Percentiles rank a stretch among this genome's conserved stretches.
Evolutionary conservation across 2,797 vertebrate genomes (phyloP).

Genomic region (Hylomyscus alleni): DNA sequence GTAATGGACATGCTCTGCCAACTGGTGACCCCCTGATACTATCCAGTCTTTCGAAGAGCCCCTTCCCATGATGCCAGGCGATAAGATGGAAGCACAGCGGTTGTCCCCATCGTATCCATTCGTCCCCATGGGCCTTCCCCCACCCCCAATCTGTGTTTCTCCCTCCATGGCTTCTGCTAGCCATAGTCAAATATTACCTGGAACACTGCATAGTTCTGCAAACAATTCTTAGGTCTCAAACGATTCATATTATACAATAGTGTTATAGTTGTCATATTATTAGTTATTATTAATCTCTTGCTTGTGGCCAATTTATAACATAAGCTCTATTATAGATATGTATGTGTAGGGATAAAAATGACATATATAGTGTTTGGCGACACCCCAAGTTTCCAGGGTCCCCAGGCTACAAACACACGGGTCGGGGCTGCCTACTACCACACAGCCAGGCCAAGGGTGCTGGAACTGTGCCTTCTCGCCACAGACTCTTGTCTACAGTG

Average conservation of each 20-base stretch:
- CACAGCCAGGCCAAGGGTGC: not conserved
- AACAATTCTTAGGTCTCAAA: not conserved
- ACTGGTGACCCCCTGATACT: fast-evolving
- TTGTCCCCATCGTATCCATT: not conserved
- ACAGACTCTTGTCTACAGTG: too few relatives aligned
- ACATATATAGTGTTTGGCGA: not conserved
- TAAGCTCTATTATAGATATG: not conserved
- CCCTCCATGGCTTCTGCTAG: not conserved
- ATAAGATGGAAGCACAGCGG: not conserved
- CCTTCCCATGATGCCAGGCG: not conserved
- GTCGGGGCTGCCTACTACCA: not conserved
- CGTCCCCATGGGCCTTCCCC: not conserved
- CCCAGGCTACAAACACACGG: not conserved
- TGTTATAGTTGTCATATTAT: not conserved
- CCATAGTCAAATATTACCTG: not conserved
- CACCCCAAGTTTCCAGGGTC: not conserved
- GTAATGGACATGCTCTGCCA: not conserved
- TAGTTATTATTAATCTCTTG: not conserved
- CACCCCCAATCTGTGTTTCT: not conserved
- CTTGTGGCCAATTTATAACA: not conserved
- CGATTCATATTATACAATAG: not conserved
- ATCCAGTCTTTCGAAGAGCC: not conserved
- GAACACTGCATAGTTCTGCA: not conserved
- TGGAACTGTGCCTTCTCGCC: not conserved
- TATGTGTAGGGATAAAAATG: not conserved